These are phyloP conservation scores for Acanthacorydalis orientalis DNA, from an alignment of 2,888 invertebrate species.

Conservation along the genomic window DNA sequence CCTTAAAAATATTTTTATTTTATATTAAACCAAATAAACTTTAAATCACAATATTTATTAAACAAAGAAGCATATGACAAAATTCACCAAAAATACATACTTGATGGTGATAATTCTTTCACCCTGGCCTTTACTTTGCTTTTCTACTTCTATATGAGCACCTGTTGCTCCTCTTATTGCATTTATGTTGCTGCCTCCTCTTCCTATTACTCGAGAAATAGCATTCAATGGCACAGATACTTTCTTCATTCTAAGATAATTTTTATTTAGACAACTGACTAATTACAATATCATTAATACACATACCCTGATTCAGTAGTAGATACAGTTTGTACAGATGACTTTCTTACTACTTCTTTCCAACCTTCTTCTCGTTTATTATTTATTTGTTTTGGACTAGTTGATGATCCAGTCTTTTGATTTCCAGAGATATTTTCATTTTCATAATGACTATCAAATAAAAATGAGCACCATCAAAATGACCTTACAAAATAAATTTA, in stretches of 20 bases:
- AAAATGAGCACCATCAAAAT: background rate
- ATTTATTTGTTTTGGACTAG: conserved; percentile 46
- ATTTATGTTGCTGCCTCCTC: conserved; percentile 95
- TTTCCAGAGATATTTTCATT: conserved; percentile 17
- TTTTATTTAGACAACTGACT: conserved; percentile 20
- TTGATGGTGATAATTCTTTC: conserved; percentile 92
- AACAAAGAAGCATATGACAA: background rate
- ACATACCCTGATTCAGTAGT: conserved; percentile 19
- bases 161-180: conserved; percentile 93
- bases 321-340: conserved; percentile 36
- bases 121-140: conserved; percentile 86
- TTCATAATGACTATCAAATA: conserved; percentile 25
- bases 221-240: conserved; percentile 88
- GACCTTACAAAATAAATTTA: background rate
- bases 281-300: conserved; percentile 15
- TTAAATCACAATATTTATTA: background rate
- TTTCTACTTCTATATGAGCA: conserved; percentile 96
- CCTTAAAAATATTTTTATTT: conserved; percentile 26
- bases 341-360: conserved; percentile 91
- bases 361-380: conserved; percentile 77
- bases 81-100: conserved; percentile 28
- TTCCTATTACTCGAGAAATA: conserved; percentile 92
- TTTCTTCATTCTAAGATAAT: conserved; percentile 62
- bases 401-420: conserved; percentile 21
- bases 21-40: conserved; percentile 6